Evolutionary conservation across 2,797 vertebrate species (phyloP), one percentile per base, ranked within the genome.

Genomic region (Pelodytes ibericus): DNA sequence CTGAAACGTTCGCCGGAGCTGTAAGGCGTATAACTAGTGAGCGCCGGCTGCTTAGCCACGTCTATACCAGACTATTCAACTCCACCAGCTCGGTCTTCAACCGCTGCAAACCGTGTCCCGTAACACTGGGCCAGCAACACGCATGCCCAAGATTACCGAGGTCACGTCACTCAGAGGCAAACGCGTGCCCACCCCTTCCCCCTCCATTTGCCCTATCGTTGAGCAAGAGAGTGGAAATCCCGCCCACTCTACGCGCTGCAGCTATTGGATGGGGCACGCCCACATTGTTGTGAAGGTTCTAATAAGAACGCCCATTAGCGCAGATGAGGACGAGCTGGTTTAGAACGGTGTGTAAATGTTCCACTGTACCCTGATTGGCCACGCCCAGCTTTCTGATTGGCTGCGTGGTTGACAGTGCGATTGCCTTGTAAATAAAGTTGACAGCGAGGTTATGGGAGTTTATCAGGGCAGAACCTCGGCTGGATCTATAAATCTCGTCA

Each of bases 91-190:
- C 49, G 5, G 6, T 0, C 58, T 36, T 2, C 18, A 72, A 5
- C 73, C 44, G 39, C 78, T 58, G 20, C 5, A 29, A 26, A 10
- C 41, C 41, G 51, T 39, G 49, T 47, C 62, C 56, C 30, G 47
- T 49, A 57, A 31, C 29, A 39, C 75, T 65, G 31, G n/a, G 10
- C 39, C 20, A 27, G 6, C 4, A 2, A 16, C 2, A 4, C 41
- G 11, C 33, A 29, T 6, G 1, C 13, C 41, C 61, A 68, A 26
- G 29, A 69, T 73, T 60, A 0, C 0, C 0, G 0, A 0, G 4
- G 0, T 16, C 9, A 51, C 63, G 64, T 78, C 76, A 72, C 26
- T 2, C 0, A 2, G 0, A 18, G 15, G 1, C 2, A 2, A 58
- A 20, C 24, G 7, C 11, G 7, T n/a, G 47, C 77, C 36, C 41